Percentiles rank a stretch among this genome's conserved stretches.
Evolutionary conservation across 1,140 invertebrate genomes (phyloP).

Genomic region (Phenacoccus solenopsis): DNA sequence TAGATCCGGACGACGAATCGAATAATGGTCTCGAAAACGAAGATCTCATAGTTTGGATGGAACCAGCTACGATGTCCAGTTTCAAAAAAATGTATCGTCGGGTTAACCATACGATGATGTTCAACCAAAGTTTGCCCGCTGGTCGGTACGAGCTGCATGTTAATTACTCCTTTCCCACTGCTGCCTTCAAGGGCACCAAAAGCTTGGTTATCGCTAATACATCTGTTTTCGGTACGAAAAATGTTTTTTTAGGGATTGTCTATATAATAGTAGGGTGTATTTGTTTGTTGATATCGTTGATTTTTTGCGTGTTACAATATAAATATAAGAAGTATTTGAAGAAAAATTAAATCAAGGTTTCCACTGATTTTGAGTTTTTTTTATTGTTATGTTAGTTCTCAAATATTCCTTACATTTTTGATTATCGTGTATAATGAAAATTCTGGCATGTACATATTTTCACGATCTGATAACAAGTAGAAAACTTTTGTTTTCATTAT

Average conservation of each 20-base stretch:
- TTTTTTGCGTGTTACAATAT: not conserved
- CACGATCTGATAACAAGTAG: no score
- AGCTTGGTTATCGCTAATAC: not conserved
- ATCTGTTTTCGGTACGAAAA: not conserved
- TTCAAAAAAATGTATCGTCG: slow-evolving; percentile 89
- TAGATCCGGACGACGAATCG: slow-evolving; percentile 52
- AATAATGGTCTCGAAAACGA: slow-evolving; percentile 94
- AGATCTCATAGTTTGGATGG: slow-evolving; percentile 98
- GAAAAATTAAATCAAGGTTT: not conserved
- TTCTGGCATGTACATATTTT: no score
- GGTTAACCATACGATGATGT: slow-evolving; percentile 53
- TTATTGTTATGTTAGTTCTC: slow-evolving; percentile 17
- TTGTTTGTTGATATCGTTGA: not conserved
- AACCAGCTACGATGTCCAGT: slow-evolving; percentile 85
- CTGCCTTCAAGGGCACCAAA: slow-evolving; percentile 6
- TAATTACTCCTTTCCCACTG: slow-evolving; percentile 40
- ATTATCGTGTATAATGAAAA: no score
- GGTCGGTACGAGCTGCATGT: slow-evolving; percentile 66
- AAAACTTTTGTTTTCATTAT: no score
- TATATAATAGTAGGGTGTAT: not conserved
- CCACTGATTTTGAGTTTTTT: slow-evolving; percentile 15
- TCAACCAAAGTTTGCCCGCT: slow-evolving; percentile 51
- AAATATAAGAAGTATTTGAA: not conserved
- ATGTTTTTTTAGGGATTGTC: not conserved
- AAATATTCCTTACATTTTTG: slow-evolving; percentile 27